Base-by-base conservation (phyloP, 1,140 invertebrate genomes). In the Anthonomus grandis region DNA sequence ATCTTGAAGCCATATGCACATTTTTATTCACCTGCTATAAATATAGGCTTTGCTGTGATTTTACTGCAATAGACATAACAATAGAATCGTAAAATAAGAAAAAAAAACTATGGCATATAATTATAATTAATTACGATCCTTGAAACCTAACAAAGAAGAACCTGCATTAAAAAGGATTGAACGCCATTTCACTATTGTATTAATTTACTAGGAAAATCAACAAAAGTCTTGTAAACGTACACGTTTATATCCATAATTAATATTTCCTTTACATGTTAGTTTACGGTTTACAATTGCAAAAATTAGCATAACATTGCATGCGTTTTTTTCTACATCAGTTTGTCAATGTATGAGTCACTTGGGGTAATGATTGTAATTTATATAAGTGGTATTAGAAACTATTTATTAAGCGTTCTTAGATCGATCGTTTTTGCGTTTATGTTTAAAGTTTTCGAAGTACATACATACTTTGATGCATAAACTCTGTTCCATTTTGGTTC, bases 251-350 rank as follows among this genome's bases (percentile, higher is more conserved):
- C 27, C 24, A 45, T 45, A 45, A 45, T 45, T 45, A 45, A 45
- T 45, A 45, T 45, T 45, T 45, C 42, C 21, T 45, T 45, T 45
- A 25, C 42, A 45, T 45, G 42, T 45, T 15, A 24, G 42, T 45
- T 19, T 42, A 45, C 42, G 18, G 42, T 45, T 45, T 25, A 45
- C 42, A 45, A 45, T 45, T 45, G 22, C 22, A 45, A 25, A 9
- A 45, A 45, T 45, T 45, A 45, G 15, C 42, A 45, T 45, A 45
- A 45, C 42, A 45, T 45, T 45, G 42, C 42, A 45, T 45, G 42
- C 22, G 12, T 13, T 22, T 45, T 45, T 45, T 45, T 45, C 21
- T 45, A 45, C 42, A 45, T 45, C 22, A 12, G 4, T 45, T 13
- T 12, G 42, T 24, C 19, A 45, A 25, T 45, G 42, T 45, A 45